Evolutionary conservation across 2,113 vertebrate species (phyloP).

Genomic region (Thalassoma bifasciatum): DNA sequence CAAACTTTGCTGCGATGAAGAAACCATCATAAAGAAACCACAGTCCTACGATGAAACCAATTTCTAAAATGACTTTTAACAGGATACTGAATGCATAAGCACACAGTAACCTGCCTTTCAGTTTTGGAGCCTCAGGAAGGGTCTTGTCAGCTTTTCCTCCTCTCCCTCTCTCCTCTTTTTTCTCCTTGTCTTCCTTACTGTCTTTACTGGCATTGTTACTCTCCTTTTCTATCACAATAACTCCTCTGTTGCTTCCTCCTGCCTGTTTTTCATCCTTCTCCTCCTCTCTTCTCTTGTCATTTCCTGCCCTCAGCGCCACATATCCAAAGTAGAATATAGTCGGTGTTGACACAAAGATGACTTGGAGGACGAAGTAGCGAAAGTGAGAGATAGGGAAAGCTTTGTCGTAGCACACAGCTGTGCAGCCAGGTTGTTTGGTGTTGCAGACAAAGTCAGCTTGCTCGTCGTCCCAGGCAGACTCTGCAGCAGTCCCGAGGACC

Average conservation of each 20-base stretch:
- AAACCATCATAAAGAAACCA: slow-evolving; percentile 93
- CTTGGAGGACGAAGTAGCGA: slow-evolving; percentile 97
- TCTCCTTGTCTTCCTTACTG: slow-evolving; percentile 42
- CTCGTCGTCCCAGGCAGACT: slow-evolving; percentile 97
- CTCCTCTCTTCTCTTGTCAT: slow-evolving; percentile 78
- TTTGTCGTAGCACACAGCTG: slow-evolving; percentile 91
- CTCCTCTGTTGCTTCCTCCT: slow-evolving; percentile 5
- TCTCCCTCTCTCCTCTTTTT: slow-evolving; percentile 28
- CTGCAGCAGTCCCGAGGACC: slow-evolving; percentile 90
- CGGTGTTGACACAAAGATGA: slow-evolving; percentile 96
- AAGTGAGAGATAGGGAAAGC: slow-evolving; percentile 98
- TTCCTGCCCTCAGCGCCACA: slow-evolving; percentile 84
- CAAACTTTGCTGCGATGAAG: slow-evolving; percentile 85
- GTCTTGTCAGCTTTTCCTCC: slow-evolving; percentile 8
- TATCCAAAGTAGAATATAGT: slow-evolving; percentile 95
- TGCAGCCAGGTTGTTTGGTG: slow-evolving; percentile 92
- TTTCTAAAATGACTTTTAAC: slow-evolving; percentile 89
- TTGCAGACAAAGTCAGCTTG: slow-evolving; percentile 94
- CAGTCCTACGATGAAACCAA: slow-evolving; percentile 89
- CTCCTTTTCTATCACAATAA: slow-evolving; percentile 50
- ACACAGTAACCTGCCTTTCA: slow-evolving; percentile 88
- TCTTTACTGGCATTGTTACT: slow-evolving; percentile 66
- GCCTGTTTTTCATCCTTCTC: slow-evolving; percentile 64
- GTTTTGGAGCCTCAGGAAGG: slow-evolving; percentile 45
- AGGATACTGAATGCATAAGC: slow-evolving; percentile 89